Evolutionary conservation across 1,140 invertebrate species (phyloP), one percentile per base, ranked within the genome.

Genomic region (Sycophaga agraensis): DNA sequence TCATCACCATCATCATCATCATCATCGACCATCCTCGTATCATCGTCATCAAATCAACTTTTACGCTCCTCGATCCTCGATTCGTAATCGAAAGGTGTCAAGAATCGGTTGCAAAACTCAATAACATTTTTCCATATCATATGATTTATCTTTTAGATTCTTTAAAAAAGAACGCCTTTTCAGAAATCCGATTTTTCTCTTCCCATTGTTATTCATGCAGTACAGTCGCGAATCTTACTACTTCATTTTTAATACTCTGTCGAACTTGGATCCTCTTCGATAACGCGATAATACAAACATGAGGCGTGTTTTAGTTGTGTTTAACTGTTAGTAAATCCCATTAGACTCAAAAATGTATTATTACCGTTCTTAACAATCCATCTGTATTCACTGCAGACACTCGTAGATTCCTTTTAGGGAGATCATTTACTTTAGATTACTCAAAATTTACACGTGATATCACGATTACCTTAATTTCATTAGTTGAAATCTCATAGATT

Each of bases 11-110:
- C 67, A 75, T 69, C 69, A 70, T 67, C 68, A 70, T 68, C 68
- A 75, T 68, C 73, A 77, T 69, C 73, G 72, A 77, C 69, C 56
- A 71, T 66, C 75, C 73, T 77, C 72, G 72, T 74, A 76, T 64
- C 71, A 74, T 67, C 75, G 75, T 73, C 75, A 74, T 68, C 73
- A 75, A 69, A 24, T 26, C 24, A 75, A 73, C 70, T 75, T 70
- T 70, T 74, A 75, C 71, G 75, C 70, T 77, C 75, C 78, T 79
- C 77, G 78, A 71, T 79, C 73, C 73, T 81, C 74, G 71, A 79
- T 77, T 70, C 75, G 70, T 77, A 72, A 77, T 64, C 76, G 73
- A 67, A 78, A 81, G 79, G 79, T 80, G 71, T 79, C 69, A 72
- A 54, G 66, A 4, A 31, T 73, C 73, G 74, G 69, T 76, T 74